phyloP scores from a whole-genome alignment of 2,113 vertebrate genomes.

The Cyphomyrus discorhynchus region DNA sequence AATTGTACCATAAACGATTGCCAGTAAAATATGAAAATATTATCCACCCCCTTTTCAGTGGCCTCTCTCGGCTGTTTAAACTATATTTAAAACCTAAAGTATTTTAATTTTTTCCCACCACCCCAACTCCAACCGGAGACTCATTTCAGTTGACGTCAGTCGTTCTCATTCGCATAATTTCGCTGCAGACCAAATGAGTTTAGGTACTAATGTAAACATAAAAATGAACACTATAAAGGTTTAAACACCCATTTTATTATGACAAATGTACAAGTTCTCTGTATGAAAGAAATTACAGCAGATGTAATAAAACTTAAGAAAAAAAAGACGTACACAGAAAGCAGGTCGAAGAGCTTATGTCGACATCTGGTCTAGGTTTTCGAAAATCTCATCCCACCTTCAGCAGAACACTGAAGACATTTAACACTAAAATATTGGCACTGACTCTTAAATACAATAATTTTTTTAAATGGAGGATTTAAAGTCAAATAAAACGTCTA shows the following conservation, averaged over 20 bases:
- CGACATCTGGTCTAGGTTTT: slow-evolving; percentile 54
- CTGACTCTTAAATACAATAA: slow-evolving; percentile 44
- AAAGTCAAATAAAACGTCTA: slow-evolving; percentile 35
- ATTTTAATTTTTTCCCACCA: background rate
- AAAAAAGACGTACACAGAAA: slow-evolving; percentile 64
- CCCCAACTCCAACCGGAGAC: background rate
- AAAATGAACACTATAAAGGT: background rate
- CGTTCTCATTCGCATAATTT: background rate
- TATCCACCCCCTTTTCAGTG: background rate
- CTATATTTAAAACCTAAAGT: background rate
- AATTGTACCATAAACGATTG: background rate
- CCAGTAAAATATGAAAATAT: background rate
- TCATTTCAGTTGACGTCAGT: background rate
- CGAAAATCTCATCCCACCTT: slow-evolving; percentile 22
- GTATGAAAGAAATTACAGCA: slow-evolving; percentile 85
- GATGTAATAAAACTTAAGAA: slow-evolving; percentile 76
- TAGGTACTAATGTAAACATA: background rate
- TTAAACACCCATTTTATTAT: slow-evolving; percentile 76
- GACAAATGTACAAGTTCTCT: slow-evolving; percentile 94
- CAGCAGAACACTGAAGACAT: slow-evolving; percentile 65
- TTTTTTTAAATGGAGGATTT: slow-evolving; percentile 32
- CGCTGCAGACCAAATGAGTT: background rate
- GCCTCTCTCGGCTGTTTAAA: background rate
- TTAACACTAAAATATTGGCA: slow-evolving; percentile 79
- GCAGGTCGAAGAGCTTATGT: slow-evolving; percentile 66